phyloP scores from a whole-genome alignment of 2,113 vertebrate species.

The Pygoscelis adeliae region DNA sequence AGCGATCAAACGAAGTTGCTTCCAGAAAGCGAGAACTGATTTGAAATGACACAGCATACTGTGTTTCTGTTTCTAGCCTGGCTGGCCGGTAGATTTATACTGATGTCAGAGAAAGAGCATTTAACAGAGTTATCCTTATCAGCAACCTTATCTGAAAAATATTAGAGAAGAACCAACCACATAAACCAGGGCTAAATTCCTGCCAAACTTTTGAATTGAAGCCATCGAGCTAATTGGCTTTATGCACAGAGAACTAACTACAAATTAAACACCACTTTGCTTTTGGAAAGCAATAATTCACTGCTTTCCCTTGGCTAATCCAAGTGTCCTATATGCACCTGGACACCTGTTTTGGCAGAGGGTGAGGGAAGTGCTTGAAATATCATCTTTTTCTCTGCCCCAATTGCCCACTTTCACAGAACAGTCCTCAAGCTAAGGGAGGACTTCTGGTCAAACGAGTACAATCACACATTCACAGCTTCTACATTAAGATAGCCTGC shows the following conservation, averaged over 20 bases:
- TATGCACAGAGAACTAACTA: neutral
- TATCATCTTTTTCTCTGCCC: neutral
- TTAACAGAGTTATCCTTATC: neutral
- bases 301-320: neutral
- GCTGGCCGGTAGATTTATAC: neutral
- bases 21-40: neutral
- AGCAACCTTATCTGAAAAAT: neutral
- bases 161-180: neutral
- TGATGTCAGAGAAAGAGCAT: neutral
- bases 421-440: neutral
- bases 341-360: neutral
- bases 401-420: neutral
- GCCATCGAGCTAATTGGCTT: neutral
- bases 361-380: neutral
- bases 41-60: neutral
- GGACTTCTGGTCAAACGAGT: neutral
- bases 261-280: neutral
- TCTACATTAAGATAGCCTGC: neutral
- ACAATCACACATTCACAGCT: neutral
- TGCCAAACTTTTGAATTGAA: neutral
- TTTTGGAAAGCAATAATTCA: neutral
- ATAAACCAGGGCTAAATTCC: neutral
- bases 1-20: neutral
- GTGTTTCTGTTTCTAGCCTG: neutral
- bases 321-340: neutral